Evolutionary conservation across 2,113 vertebrate genomes (phyloP), one percentile per base, ranked within the genome.

Genomic region (Anolis carolinensis): DNA sequence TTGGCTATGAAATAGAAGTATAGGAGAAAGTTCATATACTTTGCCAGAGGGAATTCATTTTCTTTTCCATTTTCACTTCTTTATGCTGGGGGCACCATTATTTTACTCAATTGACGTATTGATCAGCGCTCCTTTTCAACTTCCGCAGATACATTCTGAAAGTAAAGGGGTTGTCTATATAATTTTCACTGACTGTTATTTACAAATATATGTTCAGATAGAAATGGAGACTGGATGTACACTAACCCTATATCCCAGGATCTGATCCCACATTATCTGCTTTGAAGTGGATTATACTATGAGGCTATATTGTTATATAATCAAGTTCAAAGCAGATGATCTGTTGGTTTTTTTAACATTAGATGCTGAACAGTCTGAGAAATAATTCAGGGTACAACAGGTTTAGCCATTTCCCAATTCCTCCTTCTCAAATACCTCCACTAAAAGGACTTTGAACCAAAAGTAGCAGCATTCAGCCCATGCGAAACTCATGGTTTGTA

Each of bases 111-210:
- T 1, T 81, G 13, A 27, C 39, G 63, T 77, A 13, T n/a, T 77
- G 86, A 88, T 20, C 39, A 27, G 82, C 13, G 6, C 0, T 0
- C 48, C 52, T 52, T 91, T 90, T 82, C 25, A 87, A 82, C n/a
- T 36, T 23, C 3, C 21, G 32, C 52, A 27, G 8, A n/a, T 55
- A 30, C 62, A 13, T 20, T 50, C n/a, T 83, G 63, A 87, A 92
- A 65, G 48, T 77, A 11, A 9, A 84, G 0, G 5, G 30, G 34
- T 77, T 85, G 71, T 36, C 71, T 92, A 70, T 89, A 90, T 81
- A 89, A 59, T 3, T 76, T 78, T 25, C 2, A 67, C 86, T 88
- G 8, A 25, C 36, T 84, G 55, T 87, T 88, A 34, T 50, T 0
- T 0, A 71, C 81, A 82, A 48, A 63, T 27, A n/a, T 52, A 5